Conservation (phyloP, 2,113 vertebrate species). For the Corythornis cristatus region DNA sequence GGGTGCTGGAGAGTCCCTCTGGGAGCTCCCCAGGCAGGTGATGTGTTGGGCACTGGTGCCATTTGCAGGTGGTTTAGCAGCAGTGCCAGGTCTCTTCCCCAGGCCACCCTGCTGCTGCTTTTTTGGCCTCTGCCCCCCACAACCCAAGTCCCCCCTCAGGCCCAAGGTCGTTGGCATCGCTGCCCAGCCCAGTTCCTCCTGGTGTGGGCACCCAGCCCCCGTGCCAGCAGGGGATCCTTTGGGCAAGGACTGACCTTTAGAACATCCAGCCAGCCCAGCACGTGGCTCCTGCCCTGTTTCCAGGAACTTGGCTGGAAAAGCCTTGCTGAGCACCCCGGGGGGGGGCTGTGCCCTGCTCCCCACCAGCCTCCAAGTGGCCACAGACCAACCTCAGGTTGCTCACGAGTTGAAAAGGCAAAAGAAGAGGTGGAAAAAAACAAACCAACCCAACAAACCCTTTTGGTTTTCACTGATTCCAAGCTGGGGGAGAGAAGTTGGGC, state of each 20-base stretch:
- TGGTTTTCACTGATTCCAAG: neutral
- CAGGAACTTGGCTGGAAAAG: neutral
- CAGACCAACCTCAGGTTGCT: neutral
- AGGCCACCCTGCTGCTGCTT: no score
- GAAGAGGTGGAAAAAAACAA: neutral
- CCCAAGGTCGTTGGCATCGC: neutral
- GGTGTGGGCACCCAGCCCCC: fast-evolving
- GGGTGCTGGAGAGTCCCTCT: fast-evolving
- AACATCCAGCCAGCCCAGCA: fast-evolving
- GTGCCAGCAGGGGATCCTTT: neutral
- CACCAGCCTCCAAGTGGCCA: neutral
- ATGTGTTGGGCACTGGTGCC: fast-evolving
- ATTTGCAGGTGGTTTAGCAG: fast-evolving
- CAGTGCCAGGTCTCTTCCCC: neutral
- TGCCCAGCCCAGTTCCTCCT: neutral
- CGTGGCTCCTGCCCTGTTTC: fast-evolving
- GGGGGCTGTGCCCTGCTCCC: neutral
- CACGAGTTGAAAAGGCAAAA: neutral
- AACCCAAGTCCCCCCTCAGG: fast-evolving
- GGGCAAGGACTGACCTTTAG: neutral
- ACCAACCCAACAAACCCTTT: neutral
- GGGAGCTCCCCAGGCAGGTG: neutral
- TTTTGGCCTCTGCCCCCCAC: no score
- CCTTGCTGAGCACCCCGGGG: fast-evolving
- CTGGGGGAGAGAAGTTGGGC: fast-evolving